These are phyloP conservation scores for Scomber scombrus DNA, from an alignment of 2,113 vertebrate species.

Conservation along the genomic window DNA sequence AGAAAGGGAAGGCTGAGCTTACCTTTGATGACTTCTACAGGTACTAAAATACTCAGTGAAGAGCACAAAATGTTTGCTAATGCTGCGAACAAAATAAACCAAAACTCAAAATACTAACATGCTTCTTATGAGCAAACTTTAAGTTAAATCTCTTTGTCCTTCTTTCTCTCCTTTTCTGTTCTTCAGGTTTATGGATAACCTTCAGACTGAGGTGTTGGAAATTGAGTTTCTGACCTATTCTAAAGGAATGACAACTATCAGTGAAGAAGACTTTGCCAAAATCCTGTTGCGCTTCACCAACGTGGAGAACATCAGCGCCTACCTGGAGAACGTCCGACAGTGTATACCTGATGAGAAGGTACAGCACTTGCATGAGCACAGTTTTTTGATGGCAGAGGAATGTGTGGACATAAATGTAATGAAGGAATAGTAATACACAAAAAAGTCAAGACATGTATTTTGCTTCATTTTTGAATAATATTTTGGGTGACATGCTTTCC, in stretches of 20 bases:
- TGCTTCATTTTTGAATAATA: too few relatives aligned
- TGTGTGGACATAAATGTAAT: neutral
- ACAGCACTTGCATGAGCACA: conserved; percentile 2
- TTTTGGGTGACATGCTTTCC: too few relatives aligned
- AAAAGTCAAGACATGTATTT: too few relatives aligned
- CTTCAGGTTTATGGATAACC: conserved; percentile 97
- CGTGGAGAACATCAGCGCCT: conserved; percentile 96
- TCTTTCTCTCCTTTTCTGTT: neutral
- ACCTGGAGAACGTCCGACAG: conserved; percentile 94
- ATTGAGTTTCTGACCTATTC: conserved; percentile 99
- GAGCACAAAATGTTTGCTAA: neutral
- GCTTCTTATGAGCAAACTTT: neutral
- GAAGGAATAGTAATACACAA: too few relatives aligned
- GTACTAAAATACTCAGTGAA: conserved; percentile 69
- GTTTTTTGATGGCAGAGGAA: neutral
- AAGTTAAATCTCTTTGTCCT: neutral
- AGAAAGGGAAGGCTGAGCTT: conserved; percentile 97
- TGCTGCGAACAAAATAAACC: neutral
- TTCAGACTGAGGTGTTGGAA: conserved; percentile 97
- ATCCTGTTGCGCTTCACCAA: conserved; percentile 97
- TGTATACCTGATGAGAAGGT: conserved; percentile 97
- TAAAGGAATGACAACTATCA: conserved; percentile 98
- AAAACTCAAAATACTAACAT: neutral
- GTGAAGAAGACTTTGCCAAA: conserved; percentile 98
- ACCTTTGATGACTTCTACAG: conserved; percentile 99